phyloP scores from a whole-genome alignment of 2,888 invertebrate species.

The Euphydryas editha region DNA sequence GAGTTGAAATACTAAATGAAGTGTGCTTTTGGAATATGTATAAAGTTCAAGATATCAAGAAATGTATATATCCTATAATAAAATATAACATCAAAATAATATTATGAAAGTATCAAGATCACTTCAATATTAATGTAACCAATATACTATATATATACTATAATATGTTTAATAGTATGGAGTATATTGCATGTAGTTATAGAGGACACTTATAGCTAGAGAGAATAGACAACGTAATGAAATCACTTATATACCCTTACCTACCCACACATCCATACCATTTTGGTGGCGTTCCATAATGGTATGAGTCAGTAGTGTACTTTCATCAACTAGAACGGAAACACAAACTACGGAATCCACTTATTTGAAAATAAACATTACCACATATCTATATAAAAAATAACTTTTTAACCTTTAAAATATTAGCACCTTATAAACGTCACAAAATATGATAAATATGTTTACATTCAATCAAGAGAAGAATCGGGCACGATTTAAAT shows the following conservation, averaged over 20 bases:
- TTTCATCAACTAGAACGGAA: slow-evolving; percentile 57
- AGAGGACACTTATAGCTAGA: neutral
- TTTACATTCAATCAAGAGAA: slow-evolving; percentile 78
- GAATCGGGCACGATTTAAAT: slow-evolving; percentile 75
- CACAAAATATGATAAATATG: slow-evolving; percentile 74
- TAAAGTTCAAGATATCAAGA: neutral
- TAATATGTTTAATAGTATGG: too few relatives aligned
- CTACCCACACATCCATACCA: slow-evolving; percentile 85
- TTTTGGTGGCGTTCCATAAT: slow-evolving; percentile 84
- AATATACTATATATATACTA: neutral
- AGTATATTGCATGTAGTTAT: too few relatives aligned
- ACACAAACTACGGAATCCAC: slow-evolving; percentile 57
- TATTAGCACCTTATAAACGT: slow-evolving; percentile 70
- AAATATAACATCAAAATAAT: too few relatives aligned
- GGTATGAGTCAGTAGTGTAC: slow-evolving; percentile 65
- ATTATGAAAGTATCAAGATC: too few relatives aligned
- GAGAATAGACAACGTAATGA: slow-evolving; percentile 39
- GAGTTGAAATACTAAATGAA: neutral
- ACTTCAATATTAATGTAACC: neutral
- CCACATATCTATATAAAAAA: slow-evolving; percentile 54
- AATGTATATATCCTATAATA: too few relatives aligned
- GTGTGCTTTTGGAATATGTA: neutral
- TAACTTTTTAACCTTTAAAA: slow-evolving; percentile 54
- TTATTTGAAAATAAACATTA: slow-evolving; percentile 52
- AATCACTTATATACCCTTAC: slow-evolving; percentile 73